Conservation (phyloP, 2,113 vertebrate species). For the Bos indicus region DNA sequence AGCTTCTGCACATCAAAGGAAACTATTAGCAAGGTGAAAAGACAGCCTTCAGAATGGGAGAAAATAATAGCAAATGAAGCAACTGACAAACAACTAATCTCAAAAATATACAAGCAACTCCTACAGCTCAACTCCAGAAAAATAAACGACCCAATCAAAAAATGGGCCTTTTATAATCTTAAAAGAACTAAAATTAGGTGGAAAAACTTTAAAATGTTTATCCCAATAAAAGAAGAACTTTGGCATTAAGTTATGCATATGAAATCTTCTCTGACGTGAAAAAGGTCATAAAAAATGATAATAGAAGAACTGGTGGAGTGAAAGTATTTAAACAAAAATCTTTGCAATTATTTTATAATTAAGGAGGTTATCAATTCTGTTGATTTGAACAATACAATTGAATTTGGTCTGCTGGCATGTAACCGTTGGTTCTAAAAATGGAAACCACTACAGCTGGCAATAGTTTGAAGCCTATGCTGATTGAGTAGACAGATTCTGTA, state of each 20-base stretch:
- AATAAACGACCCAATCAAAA: too few relatives aligned
- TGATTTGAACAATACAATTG: neutral
- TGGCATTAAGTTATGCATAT: neutral
- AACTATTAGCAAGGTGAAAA: too few relatives aligned
- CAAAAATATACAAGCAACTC: too few relatives aligned
- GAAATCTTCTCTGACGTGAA: neutral
- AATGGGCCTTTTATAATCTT: neutral
- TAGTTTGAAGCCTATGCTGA: neutral
- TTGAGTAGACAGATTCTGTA: accelerated
- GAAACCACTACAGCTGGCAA: neutral
- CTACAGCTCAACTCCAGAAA: too few relatives aligned
- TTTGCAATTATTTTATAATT: conserved; percentile 38
- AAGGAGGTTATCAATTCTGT: neutral
- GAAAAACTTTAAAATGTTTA: neutral
- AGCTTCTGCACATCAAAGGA: too few relatives aligned
- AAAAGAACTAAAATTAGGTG: neutral
- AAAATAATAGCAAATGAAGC: too few relatives aligned
- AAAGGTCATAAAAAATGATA: conserved; percentile 34
- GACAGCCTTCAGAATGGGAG: too few relatives aligned
- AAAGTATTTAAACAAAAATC: neutral
- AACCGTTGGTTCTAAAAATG: neutral
- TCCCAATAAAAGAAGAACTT: neutral
- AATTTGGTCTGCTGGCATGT: neutral
- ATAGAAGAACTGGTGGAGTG: neutral
- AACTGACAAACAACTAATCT: too few relatives aligned